These are phyloP conservation scores for Synergus japonicus DNA, from an alignment of 2,888 invertebrate species.

Conservation along the genomic window DNA sequence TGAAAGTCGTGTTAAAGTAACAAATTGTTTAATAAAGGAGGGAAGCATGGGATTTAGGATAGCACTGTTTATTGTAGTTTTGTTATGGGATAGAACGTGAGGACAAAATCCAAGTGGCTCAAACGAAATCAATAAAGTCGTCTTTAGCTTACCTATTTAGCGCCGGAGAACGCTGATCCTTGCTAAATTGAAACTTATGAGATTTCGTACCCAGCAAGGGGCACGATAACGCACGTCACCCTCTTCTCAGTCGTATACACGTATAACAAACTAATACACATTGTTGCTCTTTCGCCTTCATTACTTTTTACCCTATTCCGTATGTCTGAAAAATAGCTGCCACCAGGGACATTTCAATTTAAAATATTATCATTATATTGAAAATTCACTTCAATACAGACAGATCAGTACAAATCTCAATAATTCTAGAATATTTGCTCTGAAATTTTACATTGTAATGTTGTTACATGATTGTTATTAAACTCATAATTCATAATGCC, in stretches of 20 bases:
- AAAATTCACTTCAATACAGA: background rate
- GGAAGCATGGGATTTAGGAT: constrained; percentile 4
- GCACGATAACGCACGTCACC: constrained; percentile 54
- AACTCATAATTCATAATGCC: too few relatives aligned
- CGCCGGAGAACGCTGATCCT: constrained; percentile 73
- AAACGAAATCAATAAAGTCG: constrained; percentile 65
- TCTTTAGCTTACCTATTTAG: constrained; percentile 54
- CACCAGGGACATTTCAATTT: constrained; percentile 15
- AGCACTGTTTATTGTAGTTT: constrained; percentile 18
- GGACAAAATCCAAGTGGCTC: constrained; percentile 39
- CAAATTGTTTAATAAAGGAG: constrained; percentile 27
- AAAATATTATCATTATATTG: background rate
- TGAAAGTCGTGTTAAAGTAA: background rate
- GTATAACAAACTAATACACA: constrained; percentile 32
- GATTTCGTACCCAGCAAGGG: constrained; percentile 65
- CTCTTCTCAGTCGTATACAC: constrained; percentile 49
- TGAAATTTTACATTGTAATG: too few relatives aligned
- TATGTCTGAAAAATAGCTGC: constrained; percentile 22
- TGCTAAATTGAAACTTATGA: constrained; percentile 77
- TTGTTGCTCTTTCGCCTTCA: constrained; percentile 16
- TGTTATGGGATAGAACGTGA: constrained; percentile 1
- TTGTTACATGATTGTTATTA: too few relatives aligned
- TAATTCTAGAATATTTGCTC: too few relatives aligned
- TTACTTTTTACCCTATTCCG: constrained; percentile 27
- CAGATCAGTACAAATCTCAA: background rate